Base-by-base conservation (phyloP, 2,888 invertebrate species). In the Meloe dianella region DNA sequence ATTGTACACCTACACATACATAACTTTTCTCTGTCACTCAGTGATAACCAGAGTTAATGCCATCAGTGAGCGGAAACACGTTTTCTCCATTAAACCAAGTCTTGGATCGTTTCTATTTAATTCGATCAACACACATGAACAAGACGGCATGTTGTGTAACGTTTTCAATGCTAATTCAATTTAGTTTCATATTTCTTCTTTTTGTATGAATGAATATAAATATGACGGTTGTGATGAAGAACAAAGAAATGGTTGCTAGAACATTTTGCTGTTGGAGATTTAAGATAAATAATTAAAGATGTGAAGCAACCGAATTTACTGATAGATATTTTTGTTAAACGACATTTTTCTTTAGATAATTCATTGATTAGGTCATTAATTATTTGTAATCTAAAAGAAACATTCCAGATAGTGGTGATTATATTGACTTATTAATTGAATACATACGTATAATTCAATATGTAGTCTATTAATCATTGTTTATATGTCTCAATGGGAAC, bases 31-130 rank as follows among this genome's bases (percentile, higher is more conserved):
- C 10, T 47, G 8, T 20, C 6, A 2, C 3, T 47, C 60, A 54
- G 63, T 67, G 71, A 73, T 70, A 73, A 73, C 68, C 67, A 61
- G 67, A 68, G 62, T 66, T 73, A 72, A 73, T 71, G 71, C 71
- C 73, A 68, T 71, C 71, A 68, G 66, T 66, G 71, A 66, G 61
- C 68, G 63, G 66, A 70, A 71, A 73, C 73, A 73, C 70, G 73
- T 72, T 72, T 73, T 72, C 73, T 73, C 71, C 73, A 73, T 73
- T 73, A 73, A 70, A 70, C 64, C 57, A 54, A 20, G 58, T 70
- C 69, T 64, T 59, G 61, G 67, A 68, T 66, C 66, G 60, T 72
- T 66, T 70, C 68, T 62, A 67, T 67, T 72, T 72, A 72, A 72
- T 72, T 70, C 66, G 68, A 70, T 72, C 72, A 61, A 60, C 66